phyloP scores from a whole-genome alignment of 2,888 invertebrate species.

The Caenorhabditis sp. region DNA sequence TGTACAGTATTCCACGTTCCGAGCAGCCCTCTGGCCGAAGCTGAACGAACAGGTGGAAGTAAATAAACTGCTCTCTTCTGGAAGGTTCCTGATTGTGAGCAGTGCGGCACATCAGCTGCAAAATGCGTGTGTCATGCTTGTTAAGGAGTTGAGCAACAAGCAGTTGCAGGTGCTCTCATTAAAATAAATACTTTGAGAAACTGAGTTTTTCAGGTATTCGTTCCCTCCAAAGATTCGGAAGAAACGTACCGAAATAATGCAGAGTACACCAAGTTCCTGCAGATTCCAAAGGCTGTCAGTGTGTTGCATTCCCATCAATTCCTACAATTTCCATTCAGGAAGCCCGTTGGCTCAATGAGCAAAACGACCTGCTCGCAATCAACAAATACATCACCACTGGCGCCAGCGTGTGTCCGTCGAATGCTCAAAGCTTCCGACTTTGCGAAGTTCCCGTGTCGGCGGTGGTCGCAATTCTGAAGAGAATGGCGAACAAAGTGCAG shows the following conservation, averaged over 20 bases:
- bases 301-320: background rate
- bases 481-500: conserved; percentile 22
- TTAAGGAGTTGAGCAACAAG: conserved; percentile 54
- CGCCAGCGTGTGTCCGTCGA: background rate
- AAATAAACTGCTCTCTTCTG: conserved; percentile 63
- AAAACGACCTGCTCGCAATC: background rate
- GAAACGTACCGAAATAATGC: conserved; percentile 8
- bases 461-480: conserved; percentile 38
- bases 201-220: conserved; percentile 14
- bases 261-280: background rate
- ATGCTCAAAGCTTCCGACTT: conserved; percentile 20
- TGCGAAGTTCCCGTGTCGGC: conserved; percentile 42
- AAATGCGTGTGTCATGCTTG: conserved; percentile 53
- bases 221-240: conserved; percentile 4
- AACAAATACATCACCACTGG: conserved; percentile 15
- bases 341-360: conserved; percentile 13
- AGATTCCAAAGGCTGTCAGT: conserved; percentile 2
- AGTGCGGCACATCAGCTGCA: conserved; percentile 50
- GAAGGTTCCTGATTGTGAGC: conserved; percentile 71
- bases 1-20: conserved; percentile 4
- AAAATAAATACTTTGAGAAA: background rate
- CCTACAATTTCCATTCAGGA: too few species aligned
- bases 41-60: conserved; percentile 41
- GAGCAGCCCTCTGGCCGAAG: conserved; percentile 44
- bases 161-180: conserved; percentile 21